These are phyloP conservation scores for Ellobium chinense DNA, from an alignment of 2,888 invertebrate species.

Conservation along the genomic window DNA sequence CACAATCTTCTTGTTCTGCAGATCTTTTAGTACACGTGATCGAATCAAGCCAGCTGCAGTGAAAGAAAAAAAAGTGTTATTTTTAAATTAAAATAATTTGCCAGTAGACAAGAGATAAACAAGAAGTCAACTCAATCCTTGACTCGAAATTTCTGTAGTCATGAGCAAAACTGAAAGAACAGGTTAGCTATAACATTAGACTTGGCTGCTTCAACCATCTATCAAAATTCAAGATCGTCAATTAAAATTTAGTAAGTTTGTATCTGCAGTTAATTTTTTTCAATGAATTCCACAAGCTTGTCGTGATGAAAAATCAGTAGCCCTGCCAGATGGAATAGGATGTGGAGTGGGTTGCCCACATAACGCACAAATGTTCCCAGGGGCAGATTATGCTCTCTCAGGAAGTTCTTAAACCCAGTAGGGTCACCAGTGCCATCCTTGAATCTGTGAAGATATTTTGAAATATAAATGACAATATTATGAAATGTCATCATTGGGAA, in stretches of 20 bases:
- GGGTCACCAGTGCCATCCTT: conserved; percentile 24
- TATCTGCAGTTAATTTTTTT: not conserved
- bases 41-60: not conserved
- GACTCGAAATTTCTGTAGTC: too few relatives aligned
- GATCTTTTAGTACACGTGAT: not conserved
- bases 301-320: not conserved
- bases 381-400: conserved; percentile 5
- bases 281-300: not conserved
- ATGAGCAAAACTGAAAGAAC: too few relatives aligned
- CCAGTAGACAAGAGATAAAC: too few relatives aligned
- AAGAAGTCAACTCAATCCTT: too few relatives aligned
- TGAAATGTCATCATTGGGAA: too few relatives aligned
- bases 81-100: too few relatives aligned
- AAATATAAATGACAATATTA: too few relatives aligned
- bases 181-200: too few relatives aligned
- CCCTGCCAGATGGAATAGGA: conserved; percentile 19
- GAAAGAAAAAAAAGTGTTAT: not conserved
- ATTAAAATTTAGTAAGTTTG: too few relatives aligned
- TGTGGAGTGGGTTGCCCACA: conserved; percentile 10
- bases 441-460: conserved; percentile 10
- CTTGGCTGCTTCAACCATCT: too few relatives aligned
- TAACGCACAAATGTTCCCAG: conserved; percentile 6
- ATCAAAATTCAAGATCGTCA: too few relatives aligned
- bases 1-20: not conserved
- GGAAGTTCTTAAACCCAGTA: not conserved